phyloP scores from a whole-genome alignment of 2,888 invertebrate genomes.

The Sinodicranocentrus sp. region DNA sequence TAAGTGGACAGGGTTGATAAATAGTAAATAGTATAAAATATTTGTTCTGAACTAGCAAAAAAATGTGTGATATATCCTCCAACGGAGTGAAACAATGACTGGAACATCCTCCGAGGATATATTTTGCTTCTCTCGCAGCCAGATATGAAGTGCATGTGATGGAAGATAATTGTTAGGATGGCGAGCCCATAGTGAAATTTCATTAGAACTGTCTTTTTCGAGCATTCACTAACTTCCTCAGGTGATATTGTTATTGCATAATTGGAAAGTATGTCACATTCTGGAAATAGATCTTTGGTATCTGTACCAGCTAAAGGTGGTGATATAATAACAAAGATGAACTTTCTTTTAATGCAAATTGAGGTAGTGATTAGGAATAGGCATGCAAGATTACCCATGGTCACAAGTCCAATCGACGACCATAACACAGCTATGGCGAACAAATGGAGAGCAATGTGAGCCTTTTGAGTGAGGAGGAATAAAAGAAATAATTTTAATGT shows the following conservation, averaged over 20 bases:
- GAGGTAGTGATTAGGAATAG: no score
- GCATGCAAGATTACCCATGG: not conserved
- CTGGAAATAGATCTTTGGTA: no score
- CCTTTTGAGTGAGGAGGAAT: no score
- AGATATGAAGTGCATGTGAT: not conserved
- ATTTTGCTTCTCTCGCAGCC: not conserved
- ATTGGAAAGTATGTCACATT: no score
- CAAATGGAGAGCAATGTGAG: not conserved
- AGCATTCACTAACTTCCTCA: no score
- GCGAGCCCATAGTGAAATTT: not conserved
- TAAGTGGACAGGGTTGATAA: not conserved
- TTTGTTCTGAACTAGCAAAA: not conserved
- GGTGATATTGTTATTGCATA: no score
- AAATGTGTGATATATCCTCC: not conserved
- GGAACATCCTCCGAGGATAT: not conserved
- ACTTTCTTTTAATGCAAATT: not conserved
- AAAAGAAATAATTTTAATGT: no score
- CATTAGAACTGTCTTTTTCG: no score
- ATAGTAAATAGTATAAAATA: not conserved
- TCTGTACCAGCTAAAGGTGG: not conserved
- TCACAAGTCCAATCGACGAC: not conserved
- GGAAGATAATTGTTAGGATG: not conserved
- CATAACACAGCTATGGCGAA: not conserved
- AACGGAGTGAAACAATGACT: not conserved
- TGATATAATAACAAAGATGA: not conserved